Evolutionary conservation across 2,888 invertebrate species (phyloP).

Genomic region (Nasonia oneida): DNA sequence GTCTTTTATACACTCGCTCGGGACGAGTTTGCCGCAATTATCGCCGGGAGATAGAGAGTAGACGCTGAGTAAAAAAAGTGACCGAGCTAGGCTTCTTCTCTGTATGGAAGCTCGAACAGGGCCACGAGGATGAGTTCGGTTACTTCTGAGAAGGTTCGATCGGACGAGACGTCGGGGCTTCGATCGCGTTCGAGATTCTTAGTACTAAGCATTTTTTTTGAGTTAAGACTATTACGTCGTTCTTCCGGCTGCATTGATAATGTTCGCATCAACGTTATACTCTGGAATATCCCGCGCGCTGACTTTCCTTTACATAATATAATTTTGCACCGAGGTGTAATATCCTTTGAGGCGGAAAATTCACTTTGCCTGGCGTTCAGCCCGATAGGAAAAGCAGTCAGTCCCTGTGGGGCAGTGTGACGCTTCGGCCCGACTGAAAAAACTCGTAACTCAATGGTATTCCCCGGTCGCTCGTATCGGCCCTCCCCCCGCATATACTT

Average conservation of each 20-base stretch:
- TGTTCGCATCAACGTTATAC: not conserved
- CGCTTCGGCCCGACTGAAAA: not conserved
- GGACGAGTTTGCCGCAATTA: constrained; percentile 22
- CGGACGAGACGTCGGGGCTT: not conserved
- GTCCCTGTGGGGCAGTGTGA: constrained; percentile 2
- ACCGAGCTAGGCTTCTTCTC: not conserved
- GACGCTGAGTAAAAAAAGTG: not conserved
- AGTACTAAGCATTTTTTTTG: too few relatives aligned
- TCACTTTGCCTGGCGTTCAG: constrained; percentile 10
- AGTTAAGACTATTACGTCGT: too few relatives aligned
- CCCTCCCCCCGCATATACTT: not conserved
- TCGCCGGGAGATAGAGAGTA: not conserved
- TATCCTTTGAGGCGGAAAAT: constrained; percentile 13
- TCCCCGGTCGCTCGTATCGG: constrained; percentile 2
- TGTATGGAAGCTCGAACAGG: not conserved
- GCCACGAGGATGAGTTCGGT: constrained; percentile 3
- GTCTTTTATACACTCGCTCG: not conserved
- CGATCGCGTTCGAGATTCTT: not conserved
- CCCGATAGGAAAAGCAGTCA: constrained; percentile 3
- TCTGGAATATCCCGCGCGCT: not conserved
- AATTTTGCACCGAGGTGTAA: not conserved
- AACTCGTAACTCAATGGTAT: constrained; percentile 44
- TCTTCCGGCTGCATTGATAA: too few relatives aligned
- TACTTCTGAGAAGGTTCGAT: constrained; percentile 11
- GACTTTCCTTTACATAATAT: not conserved